Conservation (phyloP, 2,888 invertebrate species). For the Eupithecia exiguata region DNA sequence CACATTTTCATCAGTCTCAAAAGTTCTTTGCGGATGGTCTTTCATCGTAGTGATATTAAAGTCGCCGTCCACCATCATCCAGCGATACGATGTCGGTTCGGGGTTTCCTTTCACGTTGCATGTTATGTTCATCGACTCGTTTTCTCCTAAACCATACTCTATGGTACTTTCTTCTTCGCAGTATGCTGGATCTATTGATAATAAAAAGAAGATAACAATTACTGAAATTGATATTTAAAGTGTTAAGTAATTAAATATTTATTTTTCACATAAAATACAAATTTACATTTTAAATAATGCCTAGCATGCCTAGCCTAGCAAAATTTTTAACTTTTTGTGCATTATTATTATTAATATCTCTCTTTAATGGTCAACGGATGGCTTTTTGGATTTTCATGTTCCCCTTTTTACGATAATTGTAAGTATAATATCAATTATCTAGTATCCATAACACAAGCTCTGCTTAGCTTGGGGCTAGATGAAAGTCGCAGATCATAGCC, state of each 20-base stretch:
- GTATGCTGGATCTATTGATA: constrained; percentile 64
- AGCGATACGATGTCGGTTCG: constrained; percentile 62
- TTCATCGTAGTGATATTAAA: constrained; percentile 55
- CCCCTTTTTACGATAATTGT: no score
- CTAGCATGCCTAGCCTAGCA: background rate
- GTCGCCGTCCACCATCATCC: constrained; percentile 66
- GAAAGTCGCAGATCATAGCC: no score
- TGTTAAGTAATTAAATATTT: no score
- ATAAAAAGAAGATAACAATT: constrained; percentile 22
- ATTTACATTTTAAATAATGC: background rate
- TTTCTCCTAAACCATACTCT: constrained; percentile 69
- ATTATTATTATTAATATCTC: background rate
- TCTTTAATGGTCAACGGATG: background rate
- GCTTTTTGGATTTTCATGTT: constrained; percentile 21
- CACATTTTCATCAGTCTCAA: constrained; percentile 59
- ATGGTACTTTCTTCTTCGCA: constrained; percentile 62
- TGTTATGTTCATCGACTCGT: constrained; percentile 69
- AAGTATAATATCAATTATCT: no score
- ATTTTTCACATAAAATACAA: no score
- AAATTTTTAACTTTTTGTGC: background rate
- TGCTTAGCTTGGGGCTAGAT: no score
- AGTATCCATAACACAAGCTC: no score
- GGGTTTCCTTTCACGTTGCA: constrained; percentile 71
- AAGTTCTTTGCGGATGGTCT: constrained; percentile 52
- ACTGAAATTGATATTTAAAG: background rate